A percentile compares a stretch with the other conserved stretches of the same genome.
Evolutionary conservation across 2,888 invertebrate genomes (phyloP).

Genomic region (Mantis religiosa): DNA sequence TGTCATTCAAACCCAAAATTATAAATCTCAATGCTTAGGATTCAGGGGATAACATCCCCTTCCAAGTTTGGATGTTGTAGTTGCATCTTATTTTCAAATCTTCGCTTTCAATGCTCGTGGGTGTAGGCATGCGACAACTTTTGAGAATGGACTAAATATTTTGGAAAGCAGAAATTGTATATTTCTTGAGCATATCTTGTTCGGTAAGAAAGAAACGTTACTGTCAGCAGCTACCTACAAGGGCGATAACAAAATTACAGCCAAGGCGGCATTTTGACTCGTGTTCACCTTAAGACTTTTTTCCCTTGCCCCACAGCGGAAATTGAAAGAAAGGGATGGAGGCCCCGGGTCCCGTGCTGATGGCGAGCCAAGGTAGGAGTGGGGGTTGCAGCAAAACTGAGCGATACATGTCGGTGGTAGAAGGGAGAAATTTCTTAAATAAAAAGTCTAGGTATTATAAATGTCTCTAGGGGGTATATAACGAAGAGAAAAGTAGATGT

Average conservation of each 20-base stretch:
- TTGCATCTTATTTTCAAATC: no score
- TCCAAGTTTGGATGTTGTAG: no score
- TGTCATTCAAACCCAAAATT: no score
- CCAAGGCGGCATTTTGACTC: not conserved
- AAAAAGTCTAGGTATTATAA: constrained; percentile 21
- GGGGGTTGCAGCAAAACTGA: not conserved
- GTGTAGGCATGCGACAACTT: no score
- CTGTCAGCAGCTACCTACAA: not conserved
- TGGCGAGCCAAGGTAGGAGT: not conserved
- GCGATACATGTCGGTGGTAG: not conserved
- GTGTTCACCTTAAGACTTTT: not conserved
- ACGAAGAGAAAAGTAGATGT: not conserved
- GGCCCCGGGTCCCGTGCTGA: not conserved
- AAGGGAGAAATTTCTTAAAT: constrained; percentile 9
- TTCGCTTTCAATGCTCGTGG: no score
- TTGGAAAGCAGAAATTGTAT: not conserved
- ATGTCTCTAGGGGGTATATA: constrained; percentile 20
- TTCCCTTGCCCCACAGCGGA: not conserved
- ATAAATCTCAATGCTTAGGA: no score
- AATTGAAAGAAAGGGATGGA: constrained; percentile 4
- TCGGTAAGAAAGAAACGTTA: not conserved
- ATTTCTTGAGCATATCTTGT: not conserved
- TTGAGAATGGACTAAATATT: not conserved
- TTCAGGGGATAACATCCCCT: no score
- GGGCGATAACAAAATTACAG: not conserved